A percentile compares a stretch with the other conserved stretches of the same genome.
phyloP scores from a whole-genome alignment of 2,888 invertebrate genomes.

The Vesta saturnalis region DNA sequence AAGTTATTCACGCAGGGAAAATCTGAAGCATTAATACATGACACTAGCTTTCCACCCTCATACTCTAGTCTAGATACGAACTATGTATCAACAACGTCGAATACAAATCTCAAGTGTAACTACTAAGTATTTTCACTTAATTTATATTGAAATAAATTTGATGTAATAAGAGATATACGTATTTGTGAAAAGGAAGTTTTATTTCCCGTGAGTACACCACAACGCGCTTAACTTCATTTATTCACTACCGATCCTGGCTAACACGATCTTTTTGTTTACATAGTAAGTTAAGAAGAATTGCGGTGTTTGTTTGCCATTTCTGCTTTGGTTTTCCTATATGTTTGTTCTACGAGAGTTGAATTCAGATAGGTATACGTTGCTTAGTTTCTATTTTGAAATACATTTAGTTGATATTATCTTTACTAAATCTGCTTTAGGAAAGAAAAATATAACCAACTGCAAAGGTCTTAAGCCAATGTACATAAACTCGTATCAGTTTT shows the following conservation, averaged over 20 bases:
- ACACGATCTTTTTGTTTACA: conserved; percentile 58
- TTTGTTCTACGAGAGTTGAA: conserved; percentile 30
- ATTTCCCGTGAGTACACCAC: conserved; percentile 40
- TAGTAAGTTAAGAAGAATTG: conserved; percentile 61
- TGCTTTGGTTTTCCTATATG: conserved; percentile 25
- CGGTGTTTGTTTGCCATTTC: conserved; percentile 58
- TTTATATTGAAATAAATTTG: conserved; percentile 40
- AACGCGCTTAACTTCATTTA: conserved; percentile 56
- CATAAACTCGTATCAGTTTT: too few relatives aligned
- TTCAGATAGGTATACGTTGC: conserved; percentile 23
- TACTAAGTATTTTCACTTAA: conserved; percentile 34
- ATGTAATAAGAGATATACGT: conserved; percentile 36
- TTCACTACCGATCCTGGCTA: conserved; percentile 51
- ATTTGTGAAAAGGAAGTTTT: conserved; percentile 31
- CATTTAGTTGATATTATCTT: background rate
- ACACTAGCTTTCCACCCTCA: conserved; percentile 11
- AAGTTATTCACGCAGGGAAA: conserved; percentile 16
- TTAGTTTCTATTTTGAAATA: conserved; percentile 24
- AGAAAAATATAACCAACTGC: too few relatives aligned
- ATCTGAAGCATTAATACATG: conserved; percentile 5
- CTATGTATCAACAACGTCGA: conserved; percentile 20
- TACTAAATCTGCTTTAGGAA: too few relatives aligned
- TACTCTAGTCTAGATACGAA: conserved; percentile 31
- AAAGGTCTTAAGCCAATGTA: too few relatives aligned
- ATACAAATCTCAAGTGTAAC: conserved; percentile 23